Percentiles rank a stretch among this genome's conserved stretches.
Conservation (phyloP, 2,888 invertebrate species). For the Tetragnatha montana region DNA sequence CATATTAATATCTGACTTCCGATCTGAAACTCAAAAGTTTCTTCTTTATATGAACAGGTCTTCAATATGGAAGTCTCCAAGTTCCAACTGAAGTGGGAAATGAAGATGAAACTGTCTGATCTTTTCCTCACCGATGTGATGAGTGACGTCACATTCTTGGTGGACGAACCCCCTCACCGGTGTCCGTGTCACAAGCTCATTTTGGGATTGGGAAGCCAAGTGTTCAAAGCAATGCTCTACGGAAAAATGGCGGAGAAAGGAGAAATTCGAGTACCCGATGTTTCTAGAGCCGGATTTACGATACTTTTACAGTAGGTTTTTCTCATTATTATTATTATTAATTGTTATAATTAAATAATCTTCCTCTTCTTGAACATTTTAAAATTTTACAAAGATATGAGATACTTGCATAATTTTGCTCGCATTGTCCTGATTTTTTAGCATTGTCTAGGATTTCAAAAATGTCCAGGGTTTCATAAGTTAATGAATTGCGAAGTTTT, state of each 20-base stretch:
- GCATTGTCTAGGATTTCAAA: too few species aligned
- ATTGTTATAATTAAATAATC: too few species aligned
- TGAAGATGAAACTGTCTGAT: conserved; percentile 18
- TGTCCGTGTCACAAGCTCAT: conserved; percentile 52
- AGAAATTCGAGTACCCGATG: conserved; percentile 46
- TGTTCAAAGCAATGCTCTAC: conserved; percentile 66
- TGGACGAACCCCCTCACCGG: conserved; percentile 17
- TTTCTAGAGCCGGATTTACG: conserved; percentile 39
- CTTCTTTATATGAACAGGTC: not conserved
- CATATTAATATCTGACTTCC: too few species aligned
- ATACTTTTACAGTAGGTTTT: conserved; percentile 54
- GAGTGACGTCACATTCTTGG: conserved; percentile 52
- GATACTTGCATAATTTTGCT: too few species aligned
- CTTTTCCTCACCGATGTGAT: conserved; percentile 27
- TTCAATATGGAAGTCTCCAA: not conserved
- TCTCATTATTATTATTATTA: too few species aligned
- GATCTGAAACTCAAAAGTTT: too few species aligned
- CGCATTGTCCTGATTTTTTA: too few species aligned
- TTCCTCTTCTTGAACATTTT: too few species aligned
- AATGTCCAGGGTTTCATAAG: not conserved
- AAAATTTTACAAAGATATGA: too few species aligned
- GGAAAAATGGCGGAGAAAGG: conserved; percentile 45
- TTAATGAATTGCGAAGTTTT: not conserved
- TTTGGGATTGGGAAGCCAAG: conserved; percentile 54
- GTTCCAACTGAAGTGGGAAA: not conserved